Evolutionary conservation across 2,888 invertebrate genomes (phyloP), one percentile per base, ranked within the genome.

Genomic region (Emesis castigata): DNA sequence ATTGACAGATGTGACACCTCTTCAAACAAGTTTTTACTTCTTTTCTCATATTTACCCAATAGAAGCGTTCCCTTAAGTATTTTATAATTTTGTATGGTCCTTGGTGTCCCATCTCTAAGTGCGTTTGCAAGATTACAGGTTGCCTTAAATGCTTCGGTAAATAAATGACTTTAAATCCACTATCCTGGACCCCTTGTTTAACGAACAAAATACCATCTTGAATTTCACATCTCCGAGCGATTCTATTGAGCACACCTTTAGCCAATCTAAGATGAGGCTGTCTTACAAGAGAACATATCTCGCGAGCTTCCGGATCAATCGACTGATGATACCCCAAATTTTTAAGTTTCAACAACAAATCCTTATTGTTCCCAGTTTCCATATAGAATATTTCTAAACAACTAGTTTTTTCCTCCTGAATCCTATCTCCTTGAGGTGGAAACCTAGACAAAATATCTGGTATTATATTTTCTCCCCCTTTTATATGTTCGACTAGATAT

Each of bases 91-190:
- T 87, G 58, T 68, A 81, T 2, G 75, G 66, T 2, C 87, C 87
- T 65, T 84, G 83, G 68, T 87, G 86, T 0, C 85, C 87, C 85
- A 86, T 86, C 61, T 87, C 87, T 39, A 34, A 0, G 53, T 87
- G 85, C 7, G 81, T 39, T 26, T 84, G 83, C 20, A 7, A 22
- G 6, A 77, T 69, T 26, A 84, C 22, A 0, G 73, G 73, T 29
- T 11, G 44, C 16, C 64, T 62, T 44, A 82, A 65, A 2, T 0
- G n/a, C 14, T 56, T 22, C 0, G 84, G 84, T 48, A 77, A 68
- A 68, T 77, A 81, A 4, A 77, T n/a, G 2, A 81, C 75, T 2
- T 44, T 16, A 14, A 44, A 4, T 20, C 20, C 18, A 29, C 29
- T 26, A 11, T 7, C 9, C 3, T n/a, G 31, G 6, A n/a, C 9